Conservation (phyloP, 23 tunicate genomes). For the Phallusia fumigata region DNA sequence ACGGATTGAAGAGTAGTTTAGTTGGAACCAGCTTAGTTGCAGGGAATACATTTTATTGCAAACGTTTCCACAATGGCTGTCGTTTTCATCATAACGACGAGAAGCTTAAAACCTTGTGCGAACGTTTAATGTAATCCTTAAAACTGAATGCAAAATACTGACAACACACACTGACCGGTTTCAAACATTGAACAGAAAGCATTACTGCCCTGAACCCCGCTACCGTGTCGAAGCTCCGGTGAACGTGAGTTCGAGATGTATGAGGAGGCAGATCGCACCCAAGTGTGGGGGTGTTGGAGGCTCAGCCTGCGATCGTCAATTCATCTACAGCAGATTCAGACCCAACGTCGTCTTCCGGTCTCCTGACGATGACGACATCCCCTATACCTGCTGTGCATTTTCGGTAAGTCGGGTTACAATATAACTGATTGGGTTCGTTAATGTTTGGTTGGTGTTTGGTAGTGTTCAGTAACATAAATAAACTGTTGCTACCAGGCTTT, state of each 20-base stretch:
- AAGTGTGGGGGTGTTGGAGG: constrained; percentile 74
- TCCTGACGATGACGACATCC: constrained; percentile 49
- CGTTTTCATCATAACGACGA: too few relatives aligned
- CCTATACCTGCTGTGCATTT: constrained; percentile 70
- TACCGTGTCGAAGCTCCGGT: constrained; percentile 60
- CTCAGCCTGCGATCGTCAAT: constrained; percentile 54
- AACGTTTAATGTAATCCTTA: too few relatives aligned
- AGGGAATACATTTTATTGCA: too few relatives aligned
- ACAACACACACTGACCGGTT: too few relatives aligned
- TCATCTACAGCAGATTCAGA: constrained; percentile 73
- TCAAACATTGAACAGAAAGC: constrained; percentile 28
- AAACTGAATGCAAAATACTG: too few relatives aligned
- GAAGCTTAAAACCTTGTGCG: too few relatives aligned
- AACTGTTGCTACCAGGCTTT: neutral
- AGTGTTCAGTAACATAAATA: too few relatives aligned
- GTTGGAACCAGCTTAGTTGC: too few relatives aligned
- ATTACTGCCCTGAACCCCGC: constrained; percentile 71
- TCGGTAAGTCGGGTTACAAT: constrained; percentile 19
- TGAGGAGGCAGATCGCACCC: constrained; percentile 52
- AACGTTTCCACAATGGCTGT: too few relatives aligned
- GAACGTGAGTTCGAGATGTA: constrained; percentile 43
- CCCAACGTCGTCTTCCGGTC: constrained; percentile 53
- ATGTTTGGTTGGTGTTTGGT: too few relatives aligned
- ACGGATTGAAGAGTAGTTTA: too few relatives aligned
- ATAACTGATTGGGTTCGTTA: too few relatives aligned